Evolutionary conservation across 2,888 invertebrate species (phyloP).

Genomic region (Lingula anatina): DNA sequence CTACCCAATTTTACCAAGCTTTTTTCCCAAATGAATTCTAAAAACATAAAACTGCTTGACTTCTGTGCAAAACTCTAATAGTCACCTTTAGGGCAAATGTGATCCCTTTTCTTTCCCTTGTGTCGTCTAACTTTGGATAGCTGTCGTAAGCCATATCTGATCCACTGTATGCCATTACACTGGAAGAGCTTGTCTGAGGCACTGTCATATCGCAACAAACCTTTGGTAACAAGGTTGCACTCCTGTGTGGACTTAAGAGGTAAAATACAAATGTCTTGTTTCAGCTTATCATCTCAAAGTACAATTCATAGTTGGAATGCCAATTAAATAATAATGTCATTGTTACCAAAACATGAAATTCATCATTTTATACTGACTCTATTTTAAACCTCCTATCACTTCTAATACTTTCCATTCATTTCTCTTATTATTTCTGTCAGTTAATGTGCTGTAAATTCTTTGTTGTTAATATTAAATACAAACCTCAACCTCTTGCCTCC

Average conservation of each 20-base stretch:
- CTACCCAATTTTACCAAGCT: no score
- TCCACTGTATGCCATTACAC: slow-evolving; percentile 43
- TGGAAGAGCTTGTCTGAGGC: slow-evolving; percentile 38
- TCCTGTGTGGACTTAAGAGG: slow-evolving; percentile 27
- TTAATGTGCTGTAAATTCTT: slow-evolving; percentile 4
- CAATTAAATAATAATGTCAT: no score
- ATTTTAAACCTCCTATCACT: no score
- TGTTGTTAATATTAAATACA: background rate
- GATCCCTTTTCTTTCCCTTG: no score
- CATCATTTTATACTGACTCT: no score
- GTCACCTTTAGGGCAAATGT: no score
- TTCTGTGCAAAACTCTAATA: no score
- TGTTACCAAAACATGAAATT: no score
- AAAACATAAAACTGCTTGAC: no score
- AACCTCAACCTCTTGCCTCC: background rate
- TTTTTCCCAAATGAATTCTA: no score
- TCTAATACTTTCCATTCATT: slow-evolving; percentile 5
- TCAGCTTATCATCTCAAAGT: background rate
- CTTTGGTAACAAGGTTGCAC: slow-evolving; percentile 36
- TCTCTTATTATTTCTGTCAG: slow-evolving; percentile 12
- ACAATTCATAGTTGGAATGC: no score
- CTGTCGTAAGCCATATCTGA: slow-evolving; percentile 19
- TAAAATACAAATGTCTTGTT: background rate
- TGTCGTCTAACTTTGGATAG: no score
- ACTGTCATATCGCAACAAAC: slow-evolving; percentile 39